phyloP scores from a whole-genome alignment of 2,797 vertebrate species.

The Salmo trutta region DNA sequence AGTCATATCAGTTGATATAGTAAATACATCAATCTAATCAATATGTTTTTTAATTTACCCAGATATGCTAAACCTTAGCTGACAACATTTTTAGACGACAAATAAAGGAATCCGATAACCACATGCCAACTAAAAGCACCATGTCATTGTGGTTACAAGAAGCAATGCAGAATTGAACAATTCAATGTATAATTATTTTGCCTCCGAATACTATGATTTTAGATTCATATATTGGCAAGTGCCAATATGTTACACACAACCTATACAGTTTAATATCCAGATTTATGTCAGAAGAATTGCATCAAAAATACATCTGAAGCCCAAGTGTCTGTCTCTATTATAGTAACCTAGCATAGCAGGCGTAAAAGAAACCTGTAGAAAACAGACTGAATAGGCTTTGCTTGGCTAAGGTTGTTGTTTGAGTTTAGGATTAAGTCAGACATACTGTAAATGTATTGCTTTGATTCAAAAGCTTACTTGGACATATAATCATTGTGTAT shows the following conservation, averaged over 20 bases:
- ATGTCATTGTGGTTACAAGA: not conserved
- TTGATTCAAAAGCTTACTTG: not conserved
- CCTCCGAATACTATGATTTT: not conserved
- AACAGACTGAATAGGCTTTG: not conserved
- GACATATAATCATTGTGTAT: slow-evolving; percentile 3
- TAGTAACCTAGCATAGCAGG: no score
- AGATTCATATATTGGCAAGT: not conserved
- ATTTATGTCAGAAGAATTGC: not conserved
- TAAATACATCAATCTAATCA: no score
- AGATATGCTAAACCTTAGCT: no score
- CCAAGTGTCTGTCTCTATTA: not conserved
- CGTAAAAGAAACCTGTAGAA: not conserved
- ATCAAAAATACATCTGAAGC: not conserved
- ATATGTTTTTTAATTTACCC: no score
- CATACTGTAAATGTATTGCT: not conserved
- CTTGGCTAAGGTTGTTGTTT: not conserved
- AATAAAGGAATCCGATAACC: not conserved
- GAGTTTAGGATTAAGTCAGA: not conserved
- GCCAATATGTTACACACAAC: not conserved
- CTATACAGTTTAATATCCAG: not conserved
- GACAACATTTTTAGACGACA: no score
- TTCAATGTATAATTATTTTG: no score
- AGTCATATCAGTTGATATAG: slow-evolving; percentile 13
- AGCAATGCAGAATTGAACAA: not conserved
- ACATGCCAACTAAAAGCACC: not conserved